Base-by-base conservation (phyloP, 2,113 vertebrate species). In the Centropus unirufus region DNA sequence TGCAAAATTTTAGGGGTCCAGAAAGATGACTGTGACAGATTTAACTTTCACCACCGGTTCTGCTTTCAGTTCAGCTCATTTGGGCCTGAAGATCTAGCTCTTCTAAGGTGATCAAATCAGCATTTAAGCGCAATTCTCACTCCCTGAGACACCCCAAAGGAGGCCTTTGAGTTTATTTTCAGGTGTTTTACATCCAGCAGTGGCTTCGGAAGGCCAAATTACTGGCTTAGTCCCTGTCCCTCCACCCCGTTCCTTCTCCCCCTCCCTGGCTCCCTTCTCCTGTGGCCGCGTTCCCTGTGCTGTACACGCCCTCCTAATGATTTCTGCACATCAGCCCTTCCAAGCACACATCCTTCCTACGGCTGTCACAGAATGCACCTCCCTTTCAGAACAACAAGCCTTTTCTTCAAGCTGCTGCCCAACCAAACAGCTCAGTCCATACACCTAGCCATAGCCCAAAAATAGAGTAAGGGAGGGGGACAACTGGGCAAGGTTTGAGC, bases 341-440 rank as follows among this genome's bases (percentile, higher is more conserved):
- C 78, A 80, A 82, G 87, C 89, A 78, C 72, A 93, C 82, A 80
- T 88, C 85, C 91, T 87, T 67, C 47, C 2, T n/a, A 14, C 9
- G 11, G 42, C 13, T 74, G 81, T 83, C 91, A 64, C 75, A 40
- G 24, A 74, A 62, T 1, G 0, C 79, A 77, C 67, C 90, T 90
- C 94, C 88, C 52, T 22, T 70, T 42, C 89, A 8, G 47, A 95
- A 94, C 83, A 93, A 91, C 75, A 18, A 23, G 63, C 85, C 75
- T 95, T 94, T 96, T 96, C 90, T 94, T 92, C 77, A 59, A 76
- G 80, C 89, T 64, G 66, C 90, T 87, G 46, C 70, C 84, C 72
- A 54, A 30, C 1, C 1, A 62, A 81, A 62, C 34, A 6, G 26
- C 77, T 40, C 4, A 8, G 59, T 20, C 84, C 8, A 14, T 66